Evolutionary conservation across 2,888 invertebrate species (phyloP), one percentile per base, ranked within the genome.

Genomic region (Dromius quadrimaculatus): DNA sequence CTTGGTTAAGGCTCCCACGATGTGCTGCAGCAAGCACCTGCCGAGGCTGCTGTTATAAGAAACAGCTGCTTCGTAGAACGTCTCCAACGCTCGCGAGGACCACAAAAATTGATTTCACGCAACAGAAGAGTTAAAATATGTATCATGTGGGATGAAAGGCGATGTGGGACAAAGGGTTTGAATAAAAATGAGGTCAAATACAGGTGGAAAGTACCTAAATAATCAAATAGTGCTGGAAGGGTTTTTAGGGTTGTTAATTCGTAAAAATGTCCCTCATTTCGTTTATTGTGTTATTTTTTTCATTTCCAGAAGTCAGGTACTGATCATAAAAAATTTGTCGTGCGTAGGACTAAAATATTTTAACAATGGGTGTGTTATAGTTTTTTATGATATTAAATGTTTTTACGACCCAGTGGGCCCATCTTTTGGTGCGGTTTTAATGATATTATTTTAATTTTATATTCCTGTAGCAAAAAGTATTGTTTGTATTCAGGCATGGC

Each of bases 401-500:
- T 54, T 54, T 54, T 54, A 54, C 50, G 50, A 54, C 50, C 9
- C 13, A 32, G 23, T 28, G 15, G 28, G 50, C 28, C 50, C 50
- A 36, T 28, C 13, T 13, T 54, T 54, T 54, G 28, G 28, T 20
- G 47, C 8, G 23, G 23, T 28, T 15, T 36, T 59, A 59, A 59
- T 59, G 59, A 59, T 34, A 59, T 36, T 36, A 36, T 59, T 59
- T 59, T 59, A 59, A 19, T 59, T 59, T 59, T 59, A 59, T 59
- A 59, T 59, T 36, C 36, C 36, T 59, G 5, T 59, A 36, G 59
- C 59, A 59, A 59, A 59, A 36, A 59, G 36, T 36, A 59, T 59
- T 59, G 34, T 59, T 22, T 59, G 11, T 36, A 59, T 59, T 59
- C 19, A 36, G 59, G 36, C 19, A 17, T n/a, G n/a, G 36, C 34